Percentiles rank a stretch among this genome's conserved stretches.
Conservation (phyloP, 92 coral and sea anemone species). For the Blastomussa wellsi region DNA sequence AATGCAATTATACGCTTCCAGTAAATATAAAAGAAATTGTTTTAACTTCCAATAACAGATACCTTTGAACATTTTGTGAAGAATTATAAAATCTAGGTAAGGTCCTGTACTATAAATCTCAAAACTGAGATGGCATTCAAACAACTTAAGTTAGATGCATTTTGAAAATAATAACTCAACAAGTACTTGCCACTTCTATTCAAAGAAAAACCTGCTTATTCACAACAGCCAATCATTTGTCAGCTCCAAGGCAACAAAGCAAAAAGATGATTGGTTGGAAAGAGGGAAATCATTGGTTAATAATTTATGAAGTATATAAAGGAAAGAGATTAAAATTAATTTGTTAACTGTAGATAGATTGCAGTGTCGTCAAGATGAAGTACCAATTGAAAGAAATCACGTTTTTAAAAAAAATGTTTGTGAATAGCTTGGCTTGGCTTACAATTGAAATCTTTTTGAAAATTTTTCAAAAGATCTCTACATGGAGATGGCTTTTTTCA, state of each 20-base stretch:
- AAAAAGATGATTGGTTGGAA: constrained; percentile 28
- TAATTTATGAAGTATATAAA: constrained; percentile 69
- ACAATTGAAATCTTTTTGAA: background rate
- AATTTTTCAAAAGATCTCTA: background rate
- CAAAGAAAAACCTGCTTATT: constrained; percentile 7
- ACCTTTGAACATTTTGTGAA: background rate
- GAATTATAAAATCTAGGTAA: background rate
- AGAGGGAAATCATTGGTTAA: constrained; percentile 2
- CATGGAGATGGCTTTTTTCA: background rate
- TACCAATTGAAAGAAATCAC: background rate
- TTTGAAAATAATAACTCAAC: background rate
- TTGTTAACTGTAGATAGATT: constrained; percentile 15
- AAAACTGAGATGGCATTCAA: background rate
- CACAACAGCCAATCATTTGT: background rate
- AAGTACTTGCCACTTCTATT: background rate
- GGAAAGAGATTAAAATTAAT: constrained; percentile 1
- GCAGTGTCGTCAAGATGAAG: background rate
- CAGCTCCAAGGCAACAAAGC: background rate
- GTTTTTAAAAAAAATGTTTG: background rate
- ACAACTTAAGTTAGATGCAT: background rate
- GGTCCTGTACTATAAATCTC: background rate
- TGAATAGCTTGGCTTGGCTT: background rate
- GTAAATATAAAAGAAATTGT: background rate
- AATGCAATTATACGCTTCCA: background rate
- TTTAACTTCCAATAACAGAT: background rate